These are phyloP conservation scores for Seira musarum DNA, from an alignment of 2,888 invertebrate genomes.

Conservation along the genomic window DNA sequence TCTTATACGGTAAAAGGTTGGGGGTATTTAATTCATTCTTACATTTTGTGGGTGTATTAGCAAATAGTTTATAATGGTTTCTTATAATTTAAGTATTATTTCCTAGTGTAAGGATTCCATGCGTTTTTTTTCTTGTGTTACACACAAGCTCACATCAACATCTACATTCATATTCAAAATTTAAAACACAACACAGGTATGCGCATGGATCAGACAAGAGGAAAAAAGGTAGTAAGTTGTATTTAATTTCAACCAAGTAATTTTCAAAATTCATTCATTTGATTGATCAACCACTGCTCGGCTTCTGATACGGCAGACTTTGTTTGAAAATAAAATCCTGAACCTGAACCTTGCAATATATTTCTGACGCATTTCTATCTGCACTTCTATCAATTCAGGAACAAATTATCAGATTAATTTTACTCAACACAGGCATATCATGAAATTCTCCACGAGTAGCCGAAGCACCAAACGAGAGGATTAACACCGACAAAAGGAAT, in stretches of 20 bases:
- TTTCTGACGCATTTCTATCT: background rate
- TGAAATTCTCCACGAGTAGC: background rate
- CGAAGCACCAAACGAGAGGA: background rate
- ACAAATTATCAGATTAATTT: background rate
- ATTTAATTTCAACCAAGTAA: too few species aligned
- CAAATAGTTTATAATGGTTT: background rate
- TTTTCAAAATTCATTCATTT: too few species aligned
- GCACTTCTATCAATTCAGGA: background rate
- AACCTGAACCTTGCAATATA: too few species aligned
- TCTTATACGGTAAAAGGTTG: conserved; percentile 56
- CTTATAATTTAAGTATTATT: background rate
- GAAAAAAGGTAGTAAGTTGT: too few species aligned
- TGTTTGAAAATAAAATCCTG: too few species aligned
- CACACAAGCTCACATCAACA: too few species aligned
- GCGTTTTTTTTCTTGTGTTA: too few species aligned
- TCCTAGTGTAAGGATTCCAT: background rate
- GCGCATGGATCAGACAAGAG: too few species aligned
- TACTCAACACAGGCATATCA: background rate
- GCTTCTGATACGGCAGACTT: too few species aligned
- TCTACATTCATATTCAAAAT: too few species aligned
- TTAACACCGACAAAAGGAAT: background rate
- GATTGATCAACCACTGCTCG: too few species aligned
- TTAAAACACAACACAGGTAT: too few species aligned
- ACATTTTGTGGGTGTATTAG: conserved; percentile 48
- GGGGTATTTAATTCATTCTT: conserved; percentile 44